phyloP scores from a whole-genome alignment of 2,797 vertebrate genomes.

The Megaceryle alcyon region DNA sequence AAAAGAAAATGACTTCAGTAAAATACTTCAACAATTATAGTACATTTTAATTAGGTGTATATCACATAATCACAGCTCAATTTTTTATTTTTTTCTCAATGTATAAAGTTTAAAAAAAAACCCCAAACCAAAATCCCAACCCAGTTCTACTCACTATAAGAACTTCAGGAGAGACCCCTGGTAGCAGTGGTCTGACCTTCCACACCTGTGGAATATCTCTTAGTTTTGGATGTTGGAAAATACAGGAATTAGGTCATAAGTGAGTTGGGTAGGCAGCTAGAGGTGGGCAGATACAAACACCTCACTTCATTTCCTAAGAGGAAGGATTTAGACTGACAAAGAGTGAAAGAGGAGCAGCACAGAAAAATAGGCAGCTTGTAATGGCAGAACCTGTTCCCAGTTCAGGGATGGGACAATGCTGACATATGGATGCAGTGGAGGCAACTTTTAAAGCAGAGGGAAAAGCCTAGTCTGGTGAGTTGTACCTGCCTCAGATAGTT shows the following conservation, averaged over 20 bases:
- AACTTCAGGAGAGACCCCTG: not conserved
- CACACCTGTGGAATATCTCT: not conserved
- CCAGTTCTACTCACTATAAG: not conserved
- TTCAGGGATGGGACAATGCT: not conserved
- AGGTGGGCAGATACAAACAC: not conserved
- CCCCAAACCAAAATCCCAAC: not conserved
- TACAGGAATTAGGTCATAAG: not conserved
- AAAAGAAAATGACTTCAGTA: conserved; percentile 81
- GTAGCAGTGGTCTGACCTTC: not conserved
- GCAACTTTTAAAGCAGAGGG: not conserved
- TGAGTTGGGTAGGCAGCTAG: not conserved
- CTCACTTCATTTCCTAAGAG: not conserved
- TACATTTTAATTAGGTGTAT: conserved; percentile 81
- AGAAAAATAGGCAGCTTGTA: not conserved
- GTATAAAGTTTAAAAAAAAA: conserved; percentile 64
- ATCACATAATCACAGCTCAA: conserved; percentile 79
- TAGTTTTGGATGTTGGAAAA: not conserved
- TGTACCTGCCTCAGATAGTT: conserved; percentile 45
- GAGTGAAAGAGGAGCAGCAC: not conserved
- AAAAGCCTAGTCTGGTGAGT: not conserved
- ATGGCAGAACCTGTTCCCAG: not conserved
- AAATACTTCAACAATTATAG: conserved; percentile 83
- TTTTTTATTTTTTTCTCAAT: not conserved
- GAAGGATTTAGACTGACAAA: not conserved
- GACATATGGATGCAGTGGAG: not conserved